These are phyloP conservation scores for Drosophila melanogaster DNA, from an alignment of 1,140 invertebrate species.

Conservation along the genomic window DNA sequence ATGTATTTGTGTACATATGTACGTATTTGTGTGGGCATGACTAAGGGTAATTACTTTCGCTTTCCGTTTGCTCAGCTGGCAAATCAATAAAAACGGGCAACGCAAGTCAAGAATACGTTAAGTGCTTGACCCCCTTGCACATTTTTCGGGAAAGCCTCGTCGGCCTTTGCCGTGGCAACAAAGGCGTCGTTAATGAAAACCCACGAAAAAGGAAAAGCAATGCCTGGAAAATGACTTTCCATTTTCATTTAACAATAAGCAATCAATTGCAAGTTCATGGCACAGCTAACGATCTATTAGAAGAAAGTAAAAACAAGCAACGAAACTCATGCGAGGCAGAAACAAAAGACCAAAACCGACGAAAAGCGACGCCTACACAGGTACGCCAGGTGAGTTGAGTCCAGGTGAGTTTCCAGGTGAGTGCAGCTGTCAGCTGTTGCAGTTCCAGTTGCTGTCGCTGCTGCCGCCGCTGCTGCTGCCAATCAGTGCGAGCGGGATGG, in stretches of 20 bases:
- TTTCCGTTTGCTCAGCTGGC: constrained; percentile 66
- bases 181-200: constrained; percentile 49
- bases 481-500: constrained; percentile 27
- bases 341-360: constrained; percentile 34
- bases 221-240: constrained; percentile 79
- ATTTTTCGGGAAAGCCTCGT: constrained; percentile 43
- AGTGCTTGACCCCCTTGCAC: constrained; percentile 43
- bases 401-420: constrained; percentile 50
- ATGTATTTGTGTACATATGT: background rate
- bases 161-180: constrained; percentile 5
- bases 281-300: constrained; percentile 82
- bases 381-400: constrained; percentile 41
- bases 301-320: constrained; percentile 82
- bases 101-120: constrained; percentile 45
- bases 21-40: background rate
- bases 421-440: constrained; percentile 75
- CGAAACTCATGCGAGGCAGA: constrained; percentile 57
- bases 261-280: constrained; percentile 81
- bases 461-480: constrained; percentile 38
- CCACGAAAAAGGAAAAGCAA: constrained; percentile 51
- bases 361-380: constrained; percentile 46
- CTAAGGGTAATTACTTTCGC: constrained; percentile 71
- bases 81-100: constrained; percentile 55
- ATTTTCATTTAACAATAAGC: constrained; percentile 83
- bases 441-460: too few species aligned